Conservation (phyloP, 2,797 vertebrate species). For the Malacoraja senta region DNA sequence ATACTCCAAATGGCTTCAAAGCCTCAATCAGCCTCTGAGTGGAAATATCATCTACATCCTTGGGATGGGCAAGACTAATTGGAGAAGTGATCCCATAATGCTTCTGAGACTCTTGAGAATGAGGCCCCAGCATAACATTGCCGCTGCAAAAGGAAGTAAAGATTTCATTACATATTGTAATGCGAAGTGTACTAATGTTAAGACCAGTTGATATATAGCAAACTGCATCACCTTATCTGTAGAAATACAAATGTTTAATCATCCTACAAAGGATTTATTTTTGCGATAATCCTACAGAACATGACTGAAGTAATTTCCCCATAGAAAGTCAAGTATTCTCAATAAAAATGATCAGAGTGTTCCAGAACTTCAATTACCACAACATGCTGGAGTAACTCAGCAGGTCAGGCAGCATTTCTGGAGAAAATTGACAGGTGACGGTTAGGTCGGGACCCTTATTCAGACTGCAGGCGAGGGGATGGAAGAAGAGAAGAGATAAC, state of each 20-base stretch:
- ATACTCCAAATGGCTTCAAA: conserved; percentile 88
- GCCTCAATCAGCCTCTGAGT: conserved; percentile 83
- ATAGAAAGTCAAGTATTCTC: background rate
- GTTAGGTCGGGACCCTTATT: too few relatives aligned
- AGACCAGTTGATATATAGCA: background rate
- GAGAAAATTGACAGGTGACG: too few relatives aligned
- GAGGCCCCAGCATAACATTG: conserved; percentile 65
- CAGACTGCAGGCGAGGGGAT: too few relatives aligned
- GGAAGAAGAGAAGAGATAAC: too few relatives aligned
- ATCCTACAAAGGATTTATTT: background rate
- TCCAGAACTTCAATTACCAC: background rate
- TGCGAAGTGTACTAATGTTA: conserved; percentile 38
- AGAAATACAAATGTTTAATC: background rate
- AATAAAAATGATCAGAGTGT: background rate
- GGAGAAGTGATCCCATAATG: conserved; percentile 87
- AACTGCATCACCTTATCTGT: background rate
- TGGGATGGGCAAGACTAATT: conserved; percentile 79
- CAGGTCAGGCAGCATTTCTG: too few relatives aligned
- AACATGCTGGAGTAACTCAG: too few relatives aligned
- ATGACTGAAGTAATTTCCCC: background rate
- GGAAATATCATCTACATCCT: conserved; percentile 77
- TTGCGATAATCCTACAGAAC: background rate
- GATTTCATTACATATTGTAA: conserved; percentile 37
- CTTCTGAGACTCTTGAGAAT: conserved; percentile 69
- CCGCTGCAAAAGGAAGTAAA: conserved; percentile 49